phyloP scores from a whole-genome alignment of 2,797 vertebrate species.

The Acropternis orthonyx region DNA sequence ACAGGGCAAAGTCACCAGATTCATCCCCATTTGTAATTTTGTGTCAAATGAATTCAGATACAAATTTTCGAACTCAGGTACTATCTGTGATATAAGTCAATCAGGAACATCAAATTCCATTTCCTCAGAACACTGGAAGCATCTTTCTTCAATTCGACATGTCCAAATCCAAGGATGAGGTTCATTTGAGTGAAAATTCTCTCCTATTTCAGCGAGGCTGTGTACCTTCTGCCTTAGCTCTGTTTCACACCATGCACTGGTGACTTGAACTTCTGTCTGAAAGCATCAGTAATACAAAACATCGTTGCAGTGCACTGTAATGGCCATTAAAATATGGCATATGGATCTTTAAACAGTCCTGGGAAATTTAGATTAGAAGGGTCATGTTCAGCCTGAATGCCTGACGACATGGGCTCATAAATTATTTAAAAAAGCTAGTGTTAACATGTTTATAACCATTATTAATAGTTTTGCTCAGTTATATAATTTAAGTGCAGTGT shows the following conservation, averaged over 20 bases:
- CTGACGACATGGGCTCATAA: constrained; percentile 41
- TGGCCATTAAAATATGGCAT: constrained; percentile 26
- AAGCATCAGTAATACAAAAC: constrained; percentile 31
- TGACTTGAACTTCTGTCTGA: constrained; percentile 2
- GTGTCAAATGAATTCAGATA: not conserved
- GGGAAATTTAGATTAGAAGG: constrained; percentile 42
- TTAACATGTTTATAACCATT: constrained; percentile 62
- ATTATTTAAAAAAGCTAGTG: constrained; percentile 38
- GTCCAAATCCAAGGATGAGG: not conserved
- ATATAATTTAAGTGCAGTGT: constrained; percentile 42
- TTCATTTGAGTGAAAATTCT: not conserved
- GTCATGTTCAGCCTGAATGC: constrained; percentile 38
- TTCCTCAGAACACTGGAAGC: not conserved
- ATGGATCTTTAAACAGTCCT: constrained; percentile 21
- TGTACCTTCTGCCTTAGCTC: not conserved
- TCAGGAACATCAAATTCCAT: not conserved
- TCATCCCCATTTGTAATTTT: not conserved
- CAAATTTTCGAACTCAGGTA: not conserved
- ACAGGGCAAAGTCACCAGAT: not conserved
- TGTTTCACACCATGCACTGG: not conserved
- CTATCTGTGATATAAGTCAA: not conserved
- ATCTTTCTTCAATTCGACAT: not conserved
- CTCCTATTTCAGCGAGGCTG: not conserved
- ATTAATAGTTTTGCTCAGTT: constrained; percentile 62
- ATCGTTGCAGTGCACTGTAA: not conserved